phyloP scores from a whole-genome alignment of 2,113 vertebrate species.

The Tachycineta bicolor region DNA sequence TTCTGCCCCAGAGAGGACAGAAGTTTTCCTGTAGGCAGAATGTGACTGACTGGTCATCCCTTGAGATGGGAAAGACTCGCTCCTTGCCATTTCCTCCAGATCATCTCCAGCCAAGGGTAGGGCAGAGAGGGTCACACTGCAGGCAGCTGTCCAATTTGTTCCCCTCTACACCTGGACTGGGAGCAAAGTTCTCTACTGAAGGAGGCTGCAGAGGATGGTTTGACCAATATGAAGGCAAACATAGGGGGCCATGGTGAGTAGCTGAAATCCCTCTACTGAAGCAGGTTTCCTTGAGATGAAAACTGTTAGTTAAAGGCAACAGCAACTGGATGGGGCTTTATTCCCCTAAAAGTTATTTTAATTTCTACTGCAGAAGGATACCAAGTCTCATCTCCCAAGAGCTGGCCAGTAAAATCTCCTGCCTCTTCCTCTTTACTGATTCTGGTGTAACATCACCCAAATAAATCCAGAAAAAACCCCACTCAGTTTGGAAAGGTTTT shows the following conservation, averaged over 20 bases:
- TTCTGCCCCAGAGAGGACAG: background rate
- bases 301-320: background rate
- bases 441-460: background rate
- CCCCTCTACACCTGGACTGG: rapidly evolving
- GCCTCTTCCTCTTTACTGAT: background rate
- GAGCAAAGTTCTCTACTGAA: background rate
- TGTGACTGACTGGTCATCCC: background rate
- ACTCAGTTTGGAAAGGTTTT: background rate
- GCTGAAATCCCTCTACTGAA: background rate
- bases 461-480: background rate
- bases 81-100: background rate
- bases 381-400: background rate
- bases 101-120: background rate
- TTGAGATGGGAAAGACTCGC: background rate
- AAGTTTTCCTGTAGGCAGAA: background rate
- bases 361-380: background rate
- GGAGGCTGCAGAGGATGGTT: background rate
- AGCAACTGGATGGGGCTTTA: background rate
- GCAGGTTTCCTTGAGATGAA: background rate
- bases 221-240: background rate
- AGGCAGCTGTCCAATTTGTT: background rate
- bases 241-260: background rate
- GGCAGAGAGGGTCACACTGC: background rate
- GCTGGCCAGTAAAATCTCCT: background rate
- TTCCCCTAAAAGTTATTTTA: background rate